Base-by-base conservation (phyloP, 2,113 vertebrate species). In the Limnothrissa miodon region DNA sequence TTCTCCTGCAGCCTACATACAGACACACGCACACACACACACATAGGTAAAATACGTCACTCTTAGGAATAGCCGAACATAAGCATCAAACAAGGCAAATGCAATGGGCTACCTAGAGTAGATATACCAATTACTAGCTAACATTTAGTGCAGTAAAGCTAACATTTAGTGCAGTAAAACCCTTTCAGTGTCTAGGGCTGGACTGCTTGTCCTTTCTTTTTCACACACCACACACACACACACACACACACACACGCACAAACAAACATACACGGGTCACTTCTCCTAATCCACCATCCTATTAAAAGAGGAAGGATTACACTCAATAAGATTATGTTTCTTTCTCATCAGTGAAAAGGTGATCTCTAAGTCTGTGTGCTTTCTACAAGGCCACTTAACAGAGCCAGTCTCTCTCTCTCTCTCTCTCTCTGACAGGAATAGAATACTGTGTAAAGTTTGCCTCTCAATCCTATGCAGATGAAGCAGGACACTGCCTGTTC, bases 1-100 rank as follows among this genome's bases (percentile, higher is more conserved):
- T 98, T 98, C 80, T 99, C 97, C 90, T 99, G 97, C 70, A 99
- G 94, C 80, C 98, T 99, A 84, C 83, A 92, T 13, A 74, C 48
- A 62, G 25, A 83, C 78, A 25, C 15, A 33, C n/a, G 59, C 25
- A 51, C 44, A 62, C 36, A 70, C 42, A 62, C 25, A 45, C 23
- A 80, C 9, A 8, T 25, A 2, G 1, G 0, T n/a, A 8, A 48
- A 13, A 36, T 51, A 80, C 8, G n/a, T 19, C 80, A 29, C 23
- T 29, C 59, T 25, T 1, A 62, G 25, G 42, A 42, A 42, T 6
- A 42, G 42, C 6, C 42, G 6, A 2, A 42, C 42, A 42, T 42
- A 42, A 42, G 42, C 42, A 42, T 6, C 42, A 42, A 42, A 42
- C 42, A 42, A 42, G 42, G 42, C 42, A 42, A 42, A 42, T 42